phyloP scores from a whole-genome alignment of 2,113 vertebrate genomes.

The Syngnathus scovelli region DNA sequence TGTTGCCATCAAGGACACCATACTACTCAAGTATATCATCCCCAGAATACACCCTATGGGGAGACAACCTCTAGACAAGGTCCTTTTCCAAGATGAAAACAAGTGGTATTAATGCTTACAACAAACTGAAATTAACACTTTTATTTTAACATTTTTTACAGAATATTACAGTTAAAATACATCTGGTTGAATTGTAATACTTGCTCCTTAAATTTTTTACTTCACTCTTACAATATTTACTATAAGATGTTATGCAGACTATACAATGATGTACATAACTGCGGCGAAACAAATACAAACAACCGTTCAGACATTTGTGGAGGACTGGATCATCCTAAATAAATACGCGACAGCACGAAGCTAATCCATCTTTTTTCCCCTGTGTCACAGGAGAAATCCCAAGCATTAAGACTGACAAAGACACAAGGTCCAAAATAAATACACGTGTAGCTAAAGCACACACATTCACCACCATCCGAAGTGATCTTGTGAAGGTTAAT shows the following conservation, averaged over 20 bases:
- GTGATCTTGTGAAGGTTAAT: constrained; percentile 92
- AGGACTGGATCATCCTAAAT: constrained; percentile 30
- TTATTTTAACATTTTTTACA: background rate
- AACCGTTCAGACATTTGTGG: constrained; percentile 32
- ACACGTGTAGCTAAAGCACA: constrained; percentile 55
- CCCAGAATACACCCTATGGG: constrained; percentile 23
- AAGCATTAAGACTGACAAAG: constrained; percentile 43
- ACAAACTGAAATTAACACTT: background rate
- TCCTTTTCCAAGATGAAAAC: constrained; percentile 24
- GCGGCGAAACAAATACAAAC: constrained; percentile 45
- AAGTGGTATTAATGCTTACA: background rate
- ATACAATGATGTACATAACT: background rate
- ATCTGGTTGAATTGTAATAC: background rate
- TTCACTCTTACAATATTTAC: background rate
- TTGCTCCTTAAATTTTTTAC: background rate
- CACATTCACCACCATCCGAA: constrained; percentile 62
- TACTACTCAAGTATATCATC: constrained; percentile 43
- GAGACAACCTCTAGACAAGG: constrained; percentile 30
- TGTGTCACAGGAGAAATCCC: constrained; percentile 24
- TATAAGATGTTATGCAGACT: background rate
- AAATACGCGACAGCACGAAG: constrained; percentile 45
- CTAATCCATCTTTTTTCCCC: constrained; percentile 6
- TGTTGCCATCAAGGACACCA: constrained; percentile 53
- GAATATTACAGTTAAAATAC: background rate
- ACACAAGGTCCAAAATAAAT: constrained; percentile 51